Percentiles rank a stretch among this genome's conserved stretches.
Conservation (phyloP, 2,113 vertebrate species). For the Hyaena hyaena region DNA sequence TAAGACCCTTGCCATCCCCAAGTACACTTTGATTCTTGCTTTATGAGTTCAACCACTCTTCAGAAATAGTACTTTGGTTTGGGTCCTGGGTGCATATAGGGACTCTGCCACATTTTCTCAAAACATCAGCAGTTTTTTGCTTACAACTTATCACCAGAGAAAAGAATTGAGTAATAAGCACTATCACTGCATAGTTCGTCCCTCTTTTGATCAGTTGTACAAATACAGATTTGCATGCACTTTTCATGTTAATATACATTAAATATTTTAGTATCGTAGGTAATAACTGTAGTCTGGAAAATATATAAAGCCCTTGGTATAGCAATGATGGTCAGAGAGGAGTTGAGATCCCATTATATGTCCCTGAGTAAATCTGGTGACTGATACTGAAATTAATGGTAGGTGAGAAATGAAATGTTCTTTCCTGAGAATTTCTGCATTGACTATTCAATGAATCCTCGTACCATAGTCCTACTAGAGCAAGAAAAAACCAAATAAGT, state of each 20-base stretch:
- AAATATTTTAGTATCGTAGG: background rate
- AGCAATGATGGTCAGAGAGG: background rate
- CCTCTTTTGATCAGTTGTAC: background rate
- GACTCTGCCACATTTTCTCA: background rate
- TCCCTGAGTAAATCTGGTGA: background rate
- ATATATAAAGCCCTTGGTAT: background rate
- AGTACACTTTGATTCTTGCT: background rate
- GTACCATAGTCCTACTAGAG: background rate
- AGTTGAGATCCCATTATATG: background rate
- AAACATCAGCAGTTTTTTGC: background rate
- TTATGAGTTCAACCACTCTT: background rate
- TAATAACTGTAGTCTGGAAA: constrained; percentile 4
- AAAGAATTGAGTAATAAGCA: background rate
- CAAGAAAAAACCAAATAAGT: background rate
- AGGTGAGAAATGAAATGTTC: background rate
- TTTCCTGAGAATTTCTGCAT: constrained; percentile 19
- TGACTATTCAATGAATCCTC: background rate
- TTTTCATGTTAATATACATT: background rate
- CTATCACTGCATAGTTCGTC: background rate
- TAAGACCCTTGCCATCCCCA: background rate
- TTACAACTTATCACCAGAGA: background rate
- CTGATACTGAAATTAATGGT: constrained; percentile 14
- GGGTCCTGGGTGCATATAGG: background rate
- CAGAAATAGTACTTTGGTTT: background rate
- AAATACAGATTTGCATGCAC: background rate